These are phyloP conservation scores for Pseudomyrmex pallidus DNA, from an alignment of 1,140 invertebrate species.

Conservation along the genomic window DNA sequence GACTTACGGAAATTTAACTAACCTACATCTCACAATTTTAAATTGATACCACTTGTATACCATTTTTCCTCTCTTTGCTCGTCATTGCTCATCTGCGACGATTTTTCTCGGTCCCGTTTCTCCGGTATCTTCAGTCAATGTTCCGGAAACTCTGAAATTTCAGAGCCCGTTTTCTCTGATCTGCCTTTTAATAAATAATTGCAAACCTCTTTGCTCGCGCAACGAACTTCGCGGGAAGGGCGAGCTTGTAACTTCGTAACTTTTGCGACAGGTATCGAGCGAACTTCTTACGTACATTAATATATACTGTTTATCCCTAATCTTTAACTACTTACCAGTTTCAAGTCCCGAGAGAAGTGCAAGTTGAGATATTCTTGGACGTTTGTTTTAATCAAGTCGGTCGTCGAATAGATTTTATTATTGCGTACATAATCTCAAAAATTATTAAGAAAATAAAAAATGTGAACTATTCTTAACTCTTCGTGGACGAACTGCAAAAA, in stretches of 20 bases:
- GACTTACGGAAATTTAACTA: slow-evolving; percentile 46
- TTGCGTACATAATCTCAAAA: slow-evolving; percentile 9
- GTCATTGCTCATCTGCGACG: not conserved
- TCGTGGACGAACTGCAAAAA: too few relatives aligned
- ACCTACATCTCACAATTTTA: slow-evolving; percentile 54
- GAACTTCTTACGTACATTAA: slow-evolving; percentile 59
- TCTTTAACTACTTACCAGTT: slow-evolving; percentile 60
- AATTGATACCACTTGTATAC: slow-evolving; percentile 56
- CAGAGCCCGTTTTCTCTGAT: slow-evolving; percentile 52
- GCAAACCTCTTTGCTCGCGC: slow-evolving; percentile 52
- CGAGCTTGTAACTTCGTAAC: slow-evolving; percentile 54
- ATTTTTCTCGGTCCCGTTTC: slow-evolving; percentile 16
- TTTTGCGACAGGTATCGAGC: slow-evolving; percentile 59
- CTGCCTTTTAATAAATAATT: slow-evolving; percentile 60
- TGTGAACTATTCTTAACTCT: too few relatives aligned
- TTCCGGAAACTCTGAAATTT: slow-evolving; percentile 41
- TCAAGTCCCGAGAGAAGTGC: slow-evolving; percentile 42
- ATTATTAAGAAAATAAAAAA: not conserved
- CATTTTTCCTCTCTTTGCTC: slow-evolving; percentile 41
- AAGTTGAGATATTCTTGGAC: slow-evolving; percentile 41
- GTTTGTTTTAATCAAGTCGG: slow-evolving; percentile 48
- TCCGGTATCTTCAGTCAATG: not conserved
- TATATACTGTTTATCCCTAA: slow-evolving; percentile 61
- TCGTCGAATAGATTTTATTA: not conserved
- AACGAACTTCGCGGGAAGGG: slow-evolving; percentile 46